Evolutionary conservation across 2,113 vertebrate species (phyloP), one percentile per base, ranked within the genome.

Genomic region (Nipponia nippon): DNA sequence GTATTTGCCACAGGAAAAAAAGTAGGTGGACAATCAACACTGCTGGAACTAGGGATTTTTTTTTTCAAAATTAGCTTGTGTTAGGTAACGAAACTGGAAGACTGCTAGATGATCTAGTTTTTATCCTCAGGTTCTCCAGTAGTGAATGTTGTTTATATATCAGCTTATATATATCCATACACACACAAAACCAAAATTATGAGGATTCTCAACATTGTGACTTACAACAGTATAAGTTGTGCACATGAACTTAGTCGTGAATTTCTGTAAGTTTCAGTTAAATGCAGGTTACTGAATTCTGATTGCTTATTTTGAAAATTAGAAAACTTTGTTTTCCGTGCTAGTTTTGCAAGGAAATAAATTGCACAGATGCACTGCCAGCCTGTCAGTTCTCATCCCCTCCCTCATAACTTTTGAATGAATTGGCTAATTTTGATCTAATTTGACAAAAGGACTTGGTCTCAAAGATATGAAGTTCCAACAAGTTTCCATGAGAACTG

Each of bases 401-500:
- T 89, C 76, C 38, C 69, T 83, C 69, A 18, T 20, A 93, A 89
- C 50, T 89, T 91, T n/a, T 47, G 59, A 91, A 89, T 71, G 63
- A 96, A 92, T 50, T 84, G 87, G 80, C 83, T 95, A 91, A 94
- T 97, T 97, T 94, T 82, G 58, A 93, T 83, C 49, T 80, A 85
- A 92, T 72, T 70, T 92, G 67, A 97, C 59, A 55, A 91, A 89
- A 91, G 63, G 89, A 71, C 80, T 56, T 34, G 5, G 89, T 89
- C 83, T 95, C 63, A 92, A 91, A 84, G 32, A 92, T 47, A 67
- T 5, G 63, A 96, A 71, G 50, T 92, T 94, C 69, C 93, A 91
- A 59, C 70, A 93, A 94, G 42, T 89, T 97, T 94, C 93, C 87
- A 91, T 55, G 77, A 96, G 83, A 96, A 96, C 77, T 96, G 95